Percentiles rank a stretch among this genome's conserved stretches.
Conservation (phyloP, 1,140 invertebrate genomes). For the Bombus waltoni region DNA sequence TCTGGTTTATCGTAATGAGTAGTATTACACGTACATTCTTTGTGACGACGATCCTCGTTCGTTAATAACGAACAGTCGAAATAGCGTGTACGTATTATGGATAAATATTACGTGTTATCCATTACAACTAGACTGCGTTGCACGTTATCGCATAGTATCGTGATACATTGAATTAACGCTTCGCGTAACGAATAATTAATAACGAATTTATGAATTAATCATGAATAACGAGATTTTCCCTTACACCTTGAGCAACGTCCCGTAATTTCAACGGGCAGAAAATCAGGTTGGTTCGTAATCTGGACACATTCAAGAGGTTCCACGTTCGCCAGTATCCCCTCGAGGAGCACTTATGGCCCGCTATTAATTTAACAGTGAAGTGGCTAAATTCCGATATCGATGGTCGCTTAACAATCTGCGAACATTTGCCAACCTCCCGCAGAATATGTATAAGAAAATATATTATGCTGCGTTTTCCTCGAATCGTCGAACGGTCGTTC, state of each 20-base stretch:
- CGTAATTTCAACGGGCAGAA: neutral
- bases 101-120: neutral
- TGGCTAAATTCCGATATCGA: conserved; percentile 74
- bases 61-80: neutral
- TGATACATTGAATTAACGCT: neutral
- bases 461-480: too few relatives aligned
- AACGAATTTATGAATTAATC: conserved; percentile 20
- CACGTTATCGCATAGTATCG: neutral
- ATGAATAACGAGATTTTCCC: neutral
- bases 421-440: conserved; percentile 54
- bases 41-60: neutral
- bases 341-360: conserved; percentile 26
- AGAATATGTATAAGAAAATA: conserved; percentile 44
- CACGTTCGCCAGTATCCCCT: neutral
- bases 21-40: neutral
- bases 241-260: neutral
- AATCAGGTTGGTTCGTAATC: conserved; percentile 33
- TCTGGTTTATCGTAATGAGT: conserved; percentile 59
- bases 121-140: neutral
- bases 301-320: neutral
- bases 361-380: conserved; percentile 73
- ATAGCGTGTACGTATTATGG: neutral
- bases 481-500: too few relatives aligned
- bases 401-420: conserved; percentile 63
- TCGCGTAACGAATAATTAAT: conserved; percentile 14